Base-by-base conservation (phyloP, 2,797 vertebrate species). In the Toxotes lorentzi region DNA sequence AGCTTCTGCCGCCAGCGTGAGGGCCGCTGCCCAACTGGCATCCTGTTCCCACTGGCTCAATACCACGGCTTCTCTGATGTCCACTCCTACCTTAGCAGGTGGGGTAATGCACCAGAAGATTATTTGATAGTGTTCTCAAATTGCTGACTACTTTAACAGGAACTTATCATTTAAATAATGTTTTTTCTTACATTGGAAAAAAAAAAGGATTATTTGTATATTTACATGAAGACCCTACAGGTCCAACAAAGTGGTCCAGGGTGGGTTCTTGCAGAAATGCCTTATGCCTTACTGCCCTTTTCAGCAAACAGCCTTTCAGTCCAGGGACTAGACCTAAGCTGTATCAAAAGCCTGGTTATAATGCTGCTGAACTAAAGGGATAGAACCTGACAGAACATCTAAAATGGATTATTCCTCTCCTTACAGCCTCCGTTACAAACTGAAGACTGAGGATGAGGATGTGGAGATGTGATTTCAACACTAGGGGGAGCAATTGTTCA, bases 1-100 rank as follows among this genome's bases (percentile, higher is more conserved):
- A 96, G 95, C 81, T 95, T 95, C 84, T 96, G 95, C 73, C 95
- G 95, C 0, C 91, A 91, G 72, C 91, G 94, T 1, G 95, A 96
- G 0, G 95, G 95, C 2, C 92, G 92, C 47, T 95, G 94, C 71
- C 95, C 95, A 1, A 96, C 95, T 0, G 95, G 95, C 47, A 96
- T 96, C 62, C 87, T 96, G 45, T 93, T 95, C 63, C 95, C 95
- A 0, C 78, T 95, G 73, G 95, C 95, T 21, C 94, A 95, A 72
- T 93, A 95, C 79, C 93, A 92, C 11, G 95, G 95, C 27, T 96
- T 95, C 87, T 94, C 91, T 13, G 93, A 96, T 2, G 95, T 96
- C 61, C 95, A 96, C 88, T 94, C 95, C 34, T 96, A 96, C 88
- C 91, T 94, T 71, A 90, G 60, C 87, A 94, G 93, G 93, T 94